Evolutionary conservation across 2,113 vertebrate genomes (phyloP).

Genomic region (Anarhynchus alexandrinus): DNA sequence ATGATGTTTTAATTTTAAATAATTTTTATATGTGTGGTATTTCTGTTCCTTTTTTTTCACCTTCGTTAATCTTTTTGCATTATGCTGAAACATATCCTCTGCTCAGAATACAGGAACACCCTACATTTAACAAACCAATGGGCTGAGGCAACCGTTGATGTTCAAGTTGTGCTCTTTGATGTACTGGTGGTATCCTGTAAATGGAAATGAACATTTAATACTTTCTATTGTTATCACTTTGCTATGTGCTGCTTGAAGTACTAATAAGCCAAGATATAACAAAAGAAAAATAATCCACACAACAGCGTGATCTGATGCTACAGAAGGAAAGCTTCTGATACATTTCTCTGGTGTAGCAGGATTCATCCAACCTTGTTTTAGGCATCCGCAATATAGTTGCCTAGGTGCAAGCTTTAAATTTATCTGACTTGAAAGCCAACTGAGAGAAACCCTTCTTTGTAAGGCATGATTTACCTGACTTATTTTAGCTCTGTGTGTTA

Average conservation of each 20-base stretch:
- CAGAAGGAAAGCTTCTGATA: not conserved
- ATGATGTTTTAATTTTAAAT: not conserved
- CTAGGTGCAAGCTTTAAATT: not conserved
- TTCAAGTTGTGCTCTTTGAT: not conserved
- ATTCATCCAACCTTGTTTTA: not conserved
- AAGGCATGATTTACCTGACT: not conserved
- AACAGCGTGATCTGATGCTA: not conserved
- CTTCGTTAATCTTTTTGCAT: not conserved
- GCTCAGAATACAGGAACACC: not conserved
- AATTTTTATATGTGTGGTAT: not conserved
- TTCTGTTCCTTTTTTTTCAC: not conserved
- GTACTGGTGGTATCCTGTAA: not conserved
- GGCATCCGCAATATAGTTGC: not conserved
- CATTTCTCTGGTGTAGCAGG: not conserved
- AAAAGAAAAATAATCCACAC: not conserved
- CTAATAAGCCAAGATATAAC: not conserved
- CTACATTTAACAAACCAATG: not conserved
- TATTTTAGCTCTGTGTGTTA: not conserved
- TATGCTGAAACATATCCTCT: not conserved
- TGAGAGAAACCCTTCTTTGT: not conserved
- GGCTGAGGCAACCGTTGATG: not conserved
- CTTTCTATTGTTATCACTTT: not conserved
- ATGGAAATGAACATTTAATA: not conserved
- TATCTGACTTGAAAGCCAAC: not conserved
- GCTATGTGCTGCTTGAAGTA: not conserved